Evolutionary conservation across 1,140 invertebrate genomes (phyloP), one percentile per base, ranked within the genome.

Genomic region (Drosophila chauvacae): DNA sequence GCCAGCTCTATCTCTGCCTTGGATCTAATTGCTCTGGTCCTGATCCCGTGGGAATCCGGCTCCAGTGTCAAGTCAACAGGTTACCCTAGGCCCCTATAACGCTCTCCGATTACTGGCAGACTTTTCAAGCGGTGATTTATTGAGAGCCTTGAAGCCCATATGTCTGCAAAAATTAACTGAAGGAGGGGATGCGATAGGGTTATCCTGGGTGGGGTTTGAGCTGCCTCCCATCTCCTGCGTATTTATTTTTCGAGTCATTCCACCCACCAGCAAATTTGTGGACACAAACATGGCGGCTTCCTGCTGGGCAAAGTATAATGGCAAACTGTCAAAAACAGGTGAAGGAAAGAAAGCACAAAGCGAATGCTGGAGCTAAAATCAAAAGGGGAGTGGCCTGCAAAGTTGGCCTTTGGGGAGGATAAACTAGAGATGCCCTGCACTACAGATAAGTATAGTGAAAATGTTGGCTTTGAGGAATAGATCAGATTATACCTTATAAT

Each of bases 241-340:
- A 1, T 18, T 61, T 28, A 18, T 33, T 53, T 23, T 28, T 50
- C 23, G 13, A 20, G 13, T 14, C 33, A 20, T 53, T 41, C 30
- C 5, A 28, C 51, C 5, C 47, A 26, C 23, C 44, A 44, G 35
- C 30, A 44, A 39, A 63, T 26, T 4, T 35, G 55, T 37, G 44
- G 58, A 48, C 55, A 62, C 60, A 88, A 91, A 91, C 51, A 91
- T 91, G 88, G 83, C 88, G 39, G 78, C 51, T 56, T 51, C 88
- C 78, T 77, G 88, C 84, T 91, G 88, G 51, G 81, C 69, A 51
- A 75, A 82, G 58, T 73, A 78, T 84, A 90, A 81, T 90, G 81
- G 76, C 69, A 88, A 85, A 73, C 50, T 80, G 88, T 91, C 88
- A 91, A 66, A 85, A 85, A 76, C 88, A 91, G 88, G 79, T 82